Evolutionary conservation across 2,888 invertebrate species (phyloP).

Genomic region (Dicyrtomina minuta): DNA sequence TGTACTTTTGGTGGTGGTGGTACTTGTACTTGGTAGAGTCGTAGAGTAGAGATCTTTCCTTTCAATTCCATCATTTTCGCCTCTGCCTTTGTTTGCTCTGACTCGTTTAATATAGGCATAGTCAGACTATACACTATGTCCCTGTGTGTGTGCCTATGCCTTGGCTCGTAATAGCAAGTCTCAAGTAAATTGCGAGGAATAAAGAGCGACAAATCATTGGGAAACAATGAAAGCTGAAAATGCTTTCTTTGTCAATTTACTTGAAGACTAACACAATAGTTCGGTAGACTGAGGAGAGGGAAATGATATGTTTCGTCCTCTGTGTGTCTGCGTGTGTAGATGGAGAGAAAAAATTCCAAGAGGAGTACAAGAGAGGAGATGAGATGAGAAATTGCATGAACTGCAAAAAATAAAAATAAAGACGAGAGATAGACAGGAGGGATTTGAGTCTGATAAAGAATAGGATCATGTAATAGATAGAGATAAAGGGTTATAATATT

Average conservation of each 20-base stretch:
- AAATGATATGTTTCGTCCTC: constrained; percentile 38
- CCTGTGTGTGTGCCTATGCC: not conserved
- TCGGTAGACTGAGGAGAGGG: constrained; percentile 42
- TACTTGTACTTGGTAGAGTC: too few species aligned
- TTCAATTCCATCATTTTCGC: not conserved
- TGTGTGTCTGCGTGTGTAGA: too few species aligned
- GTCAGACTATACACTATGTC: too few species aligned
- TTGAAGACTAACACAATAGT: not conserved
- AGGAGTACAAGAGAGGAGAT: not conserved
- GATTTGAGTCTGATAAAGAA: constrained; percentile 8
- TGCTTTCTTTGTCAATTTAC: constrained; percentile 19
- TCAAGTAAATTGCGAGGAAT: constrained; percentile 4
- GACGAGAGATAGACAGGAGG: too few species aligned
- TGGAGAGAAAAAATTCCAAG: constrained; percentile 14
- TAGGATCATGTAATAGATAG: not conserved
- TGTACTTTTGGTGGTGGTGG: too few species aligned
- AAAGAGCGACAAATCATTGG: constrained; percentile 12
- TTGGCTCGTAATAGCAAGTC: not conserved
- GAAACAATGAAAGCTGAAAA: not conserved
- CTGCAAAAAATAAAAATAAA: constrained; percentile 24
- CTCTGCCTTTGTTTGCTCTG: not conserved
- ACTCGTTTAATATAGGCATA: not conserved
- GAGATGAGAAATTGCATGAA: constrained; percentile 27
- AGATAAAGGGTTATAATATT: constrained; percentile 24
- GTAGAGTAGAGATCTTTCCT: not conserved